These are phyloP conservation scores for Xylophagus ater DNA, from an alignment of 2,888 invertebrate species.

Conservation along the genomic window DNA sequence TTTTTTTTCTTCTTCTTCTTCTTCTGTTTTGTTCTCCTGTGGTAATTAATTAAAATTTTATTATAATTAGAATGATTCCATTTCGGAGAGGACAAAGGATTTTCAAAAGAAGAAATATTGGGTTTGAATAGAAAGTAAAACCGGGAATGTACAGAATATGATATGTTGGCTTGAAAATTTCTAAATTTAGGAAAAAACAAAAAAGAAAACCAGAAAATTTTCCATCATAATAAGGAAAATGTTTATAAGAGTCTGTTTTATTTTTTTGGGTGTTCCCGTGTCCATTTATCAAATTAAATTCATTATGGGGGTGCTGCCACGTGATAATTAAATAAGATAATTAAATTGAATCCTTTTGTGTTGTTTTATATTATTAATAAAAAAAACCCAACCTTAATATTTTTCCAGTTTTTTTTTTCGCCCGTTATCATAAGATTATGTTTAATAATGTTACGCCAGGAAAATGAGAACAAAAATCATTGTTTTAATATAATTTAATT, in stretches of 20 bases:
- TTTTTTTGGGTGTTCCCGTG: slow-evolving; percentile 17
- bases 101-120: too few relatives aligned
- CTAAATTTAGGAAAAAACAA: slow-evolving; percentile 1
- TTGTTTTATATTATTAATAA: slow-evolving; percentile 5
- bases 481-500: neutral
- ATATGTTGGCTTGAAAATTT: too few relatives aligned
- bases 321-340: slow-evolving; percentile 24
- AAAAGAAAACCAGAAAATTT: neutral
- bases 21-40: neutral
- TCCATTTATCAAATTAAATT: slow-evolving; percentile 27
- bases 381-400: neutral
- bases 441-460: neutral
- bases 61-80: slow-evolving; percentile 9
- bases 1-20: neutral
- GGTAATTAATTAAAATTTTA: slow-evolving; percentile 10
- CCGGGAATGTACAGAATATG: too few relatives aligned
- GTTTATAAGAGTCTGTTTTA: neutral
- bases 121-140: too few relatives aligned
- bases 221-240: neutral
- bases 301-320: slow-evolving; percentile 21
- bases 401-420: neutral
- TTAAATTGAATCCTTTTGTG: slow-evolving; percentile 25
- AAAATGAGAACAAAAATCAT: neutral
- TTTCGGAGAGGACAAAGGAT: too few relatives aligned
- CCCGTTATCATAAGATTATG: neutral